Conservation (phyloP, 2,113 vertebrate genomes). For the Pseudopodoces humilis region DNA sequence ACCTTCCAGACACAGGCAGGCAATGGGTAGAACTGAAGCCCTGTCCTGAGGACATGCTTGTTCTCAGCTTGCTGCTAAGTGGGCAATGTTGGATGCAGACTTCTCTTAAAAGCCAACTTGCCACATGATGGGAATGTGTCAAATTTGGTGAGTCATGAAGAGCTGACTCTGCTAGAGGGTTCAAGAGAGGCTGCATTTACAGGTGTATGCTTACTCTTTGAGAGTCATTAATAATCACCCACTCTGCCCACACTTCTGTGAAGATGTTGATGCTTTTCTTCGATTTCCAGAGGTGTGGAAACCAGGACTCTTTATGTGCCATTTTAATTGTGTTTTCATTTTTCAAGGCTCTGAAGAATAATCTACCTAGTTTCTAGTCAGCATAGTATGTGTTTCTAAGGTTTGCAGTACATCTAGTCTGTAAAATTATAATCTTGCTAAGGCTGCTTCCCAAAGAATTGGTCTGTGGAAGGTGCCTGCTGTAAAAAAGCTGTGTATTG, state of each 20-base stretch:
- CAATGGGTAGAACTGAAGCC: background rate
- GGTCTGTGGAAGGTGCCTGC: background rate
- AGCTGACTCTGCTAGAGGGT: background rate
- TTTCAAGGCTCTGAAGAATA: background rate
- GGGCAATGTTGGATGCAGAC: background rate
- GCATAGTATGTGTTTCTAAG: background rate
- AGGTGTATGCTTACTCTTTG: background rate
- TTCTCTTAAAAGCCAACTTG: background rate
- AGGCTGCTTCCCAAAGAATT: background rate
- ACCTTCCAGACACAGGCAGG: background rate
- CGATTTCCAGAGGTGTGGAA: background rate
- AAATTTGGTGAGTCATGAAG: background rate
- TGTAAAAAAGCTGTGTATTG: background rate
- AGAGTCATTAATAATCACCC: background rate
- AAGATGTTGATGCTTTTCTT: background rate
- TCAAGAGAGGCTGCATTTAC: background rate
- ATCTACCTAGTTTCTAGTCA: background rate
- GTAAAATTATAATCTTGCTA: background rate
- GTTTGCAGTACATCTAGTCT: background rate
- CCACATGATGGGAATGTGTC: background rate
- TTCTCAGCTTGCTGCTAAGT: background rate
- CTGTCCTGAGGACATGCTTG: background rate
- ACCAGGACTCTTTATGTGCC: background rate
- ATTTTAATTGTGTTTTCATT: background rate
- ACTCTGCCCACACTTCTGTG: background rate